These are phyloP conservation scores for Pachyseris speciosa DNA, from an alignment of 64 coral and sea anemone species.

Conservation along the genomic window DNA sequence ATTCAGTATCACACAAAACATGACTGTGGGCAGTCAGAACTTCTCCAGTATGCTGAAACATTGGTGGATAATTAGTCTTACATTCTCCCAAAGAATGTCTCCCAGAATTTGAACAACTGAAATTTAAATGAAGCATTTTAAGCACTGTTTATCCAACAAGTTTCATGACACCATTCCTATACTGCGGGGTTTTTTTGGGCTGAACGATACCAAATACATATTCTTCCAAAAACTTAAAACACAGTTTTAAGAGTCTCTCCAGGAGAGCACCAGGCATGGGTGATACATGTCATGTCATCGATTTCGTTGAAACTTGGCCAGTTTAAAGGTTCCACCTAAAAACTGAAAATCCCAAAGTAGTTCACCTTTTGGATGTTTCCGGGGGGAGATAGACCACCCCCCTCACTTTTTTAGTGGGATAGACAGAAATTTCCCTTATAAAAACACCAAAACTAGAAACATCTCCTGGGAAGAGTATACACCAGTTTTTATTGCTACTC, in stretches of 20 bases:
- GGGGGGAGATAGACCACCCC: conserved; percentile 26
- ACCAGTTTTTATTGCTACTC: not conserved
- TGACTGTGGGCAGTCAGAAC: too few relatives aligned
- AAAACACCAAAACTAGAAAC: not conserved
- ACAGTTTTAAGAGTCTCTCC: conserved; percentile 37
- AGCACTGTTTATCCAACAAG: too few relatives aligned
- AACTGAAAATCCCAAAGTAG: not conserved
- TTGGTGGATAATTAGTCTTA: too few relatives aligned
- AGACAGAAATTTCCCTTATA: not conserved
- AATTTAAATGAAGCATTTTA: too few relatives aligned
- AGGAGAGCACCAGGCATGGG: conserved; percentile 37
- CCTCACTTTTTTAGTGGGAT: not conserved
- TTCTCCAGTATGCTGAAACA: too few relatives aligned
- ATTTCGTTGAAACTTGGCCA: conserved; percentile 35
- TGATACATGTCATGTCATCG: conserved; percentile 27
- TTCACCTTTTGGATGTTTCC: not conserved
- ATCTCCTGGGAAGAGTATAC: not conserved
- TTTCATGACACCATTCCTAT: too few relatives aligned
- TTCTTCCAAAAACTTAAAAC: too few relatives aligned
- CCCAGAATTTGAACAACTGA: too few relatives aligned
- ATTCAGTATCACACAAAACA: too few relatives aligned
- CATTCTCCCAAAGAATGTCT: too few relatives aligned
- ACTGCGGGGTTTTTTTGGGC: too few relatives aligned
- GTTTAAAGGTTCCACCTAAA: conserved; percentile 9
- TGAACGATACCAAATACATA: too few relatives aligned